A percentile compares a stretch with the other conserved stretches of the same genome.
Conservation (phyloP, 2,888 invertebrate genomes). For the Drosophila suboccidentalis region DNA sequence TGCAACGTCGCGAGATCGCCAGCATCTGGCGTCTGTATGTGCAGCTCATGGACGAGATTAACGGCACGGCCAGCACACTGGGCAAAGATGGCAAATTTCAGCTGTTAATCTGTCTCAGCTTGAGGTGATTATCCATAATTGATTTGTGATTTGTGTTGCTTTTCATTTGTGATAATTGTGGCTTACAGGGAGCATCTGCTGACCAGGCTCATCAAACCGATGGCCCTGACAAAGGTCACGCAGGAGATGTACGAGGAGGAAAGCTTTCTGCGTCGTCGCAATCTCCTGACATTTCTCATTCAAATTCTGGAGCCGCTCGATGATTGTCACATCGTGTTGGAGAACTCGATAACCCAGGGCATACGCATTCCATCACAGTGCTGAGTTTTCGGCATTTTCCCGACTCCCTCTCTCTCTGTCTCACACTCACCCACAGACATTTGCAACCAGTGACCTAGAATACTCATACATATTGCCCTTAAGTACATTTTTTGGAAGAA, state of each 20-base stretch:
- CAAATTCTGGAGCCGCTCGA: constrained; percentile 96
- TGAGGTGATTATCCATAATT: constrained; percentile 88
- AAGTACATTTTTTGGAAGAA: constrained; percentile 35
- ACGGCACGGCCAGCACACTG: constrained; percentile 90
- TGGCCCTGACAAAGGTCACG: constrained; percentile 95
- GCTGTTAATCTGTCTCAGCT: constrained; percentile 96
- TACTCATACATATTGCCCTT: constrained; percentile 75
- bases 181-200: constrained; percentile 92
- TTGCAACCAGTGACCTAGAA: constrained; percentile 79
- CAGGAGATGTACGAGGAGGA: constrained; percentile 98
- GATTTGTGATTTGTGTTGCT: neutral
- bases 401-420: constrained; percentile 19
- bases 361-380: constrained; percentile 86
- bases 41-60: constrained; percentile 95
- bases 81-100: constrained; percentile 99
- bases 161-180: neutral
- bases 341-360: constrained; percentile 92
- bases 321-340: constrained; percentile 93
- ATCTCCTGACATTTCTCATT: constrained; percentile 93
- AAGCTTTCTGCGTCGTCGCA: constrained; percentile 95
- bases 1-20: constrained; percentile 87
- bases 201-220: constrained; percentile 95
- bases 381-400: constrained; percentile 56
- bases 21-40: constrained; percentile 95
- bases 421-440: constrained; percentile 64